Evolutionary conservation across 2,888 invertebrate genomes (phyloP).

Genomic region (Epistrophe eligans): DNA sequence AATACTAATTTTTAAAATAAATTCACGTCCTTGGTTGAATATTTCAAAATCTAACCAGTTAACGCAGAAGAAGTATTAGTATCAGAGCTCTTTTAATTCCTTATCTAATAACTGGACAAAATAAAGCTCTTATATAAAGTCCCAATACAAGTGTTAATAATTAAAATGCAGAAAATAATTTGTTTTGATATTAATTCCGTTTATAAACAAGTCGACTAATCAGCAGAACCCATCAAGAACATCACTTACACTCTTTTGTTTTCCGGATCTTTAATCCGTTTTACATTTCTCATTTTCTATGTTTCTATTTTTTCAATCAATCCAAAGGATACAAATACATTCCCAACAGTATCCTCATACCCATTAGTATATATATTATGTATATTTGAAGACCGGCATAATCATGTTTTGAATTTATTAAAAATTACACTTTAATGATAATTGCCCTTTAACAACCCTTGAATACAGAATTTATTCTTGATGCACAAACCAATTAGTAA

Average conservation of each 20-base stretch:
- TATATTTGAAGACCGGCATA: not conserved
- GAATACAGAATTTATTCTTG: slow-evolving; percentile 23
- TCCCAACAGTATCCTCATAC: not conserved
- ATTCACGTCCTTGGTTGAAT: no score
- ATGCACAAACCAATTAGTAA: slow-evolving; percentile 30
- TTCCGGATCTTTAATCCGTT: not conserved
- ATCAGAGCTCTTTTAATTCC: no score
- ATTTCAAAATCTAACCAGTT: no score
- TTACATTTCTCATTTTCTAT: not conserved
- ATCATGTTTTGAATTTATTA: slow-evolving; percentile 46
- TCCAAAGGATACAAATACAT: not conserved
- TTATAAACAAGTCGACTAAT: not conserved
- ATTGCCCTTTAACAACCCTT: slow-evolving; percentile 46
- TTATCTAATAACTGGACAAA: no score
- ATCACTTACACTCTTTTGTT: not conserved
- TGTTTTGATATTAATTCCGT: no score
- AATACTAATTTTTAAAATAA: no score
- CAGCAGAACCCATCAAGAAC: not conserved
- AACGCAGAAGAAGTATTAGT: no score
- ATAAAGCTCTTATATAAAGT: no score
- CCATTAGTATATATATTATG: not conserved
- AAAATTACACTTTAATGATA: slow-evolving; percentile 60
- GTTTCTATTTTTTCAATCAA: not conserved
- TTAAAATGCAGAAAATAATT: not conserved
- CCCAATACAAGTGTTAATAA: not conserved